Percentiles rank a stretch among this genome's conserved stretches.
These are phyloP conservation scores for rat (Rattus norvegicus) DNA, from an alignment of 2,113 vertebrate species.

Conservation along the genomic window GRCr8 NC_086021.1:52770501-52771000, in stretches of 20 bases:
- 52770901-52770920: neutral
- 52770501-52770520: slow-evolving; percentile 89
- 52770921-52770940: neutral
- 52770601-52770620: slow-evolving; percentile 80
- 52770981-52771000: neutral
- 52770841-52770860: neutral
- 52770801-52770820: slow-evolving; percentile 24
- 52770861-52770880: neutral
- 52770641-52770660: slow-evolving; percentile 81
- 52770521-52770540: slow-evolving; percentile 90
- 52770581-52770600: slow-evolving; percentile 87
- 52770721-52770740: slow-evolving; percentile 50
- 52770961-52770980: neutral
- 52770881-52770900: neutral
- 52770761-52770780: slow-evolving; percentile 9
- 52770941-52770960: slow-evolving; percentile 19
- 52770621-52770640: slow-evolving; percentile 81
- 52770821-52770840: neutral
- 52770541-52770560: slow-evolving; percentile 86
- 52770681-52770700: slow-evolving; percentile 78
- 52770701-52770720: slow-evolving; percentile 69
- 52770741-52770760: slow-evolving; percentile 34
- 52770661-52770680: slow-evolving; percentile 81
- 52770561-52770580: slow-evolving; percentile 85
- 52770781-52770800: slow-evolving; percentile 41